A percentile compares a stretch with the other conserved stretches of the same genome.
These are phyloP conservation scores for Ophioderma brevispina DNA, from an alignment of 35 echinoderm and acorn worm genomes.

Conservation along the genomic window DNA sequence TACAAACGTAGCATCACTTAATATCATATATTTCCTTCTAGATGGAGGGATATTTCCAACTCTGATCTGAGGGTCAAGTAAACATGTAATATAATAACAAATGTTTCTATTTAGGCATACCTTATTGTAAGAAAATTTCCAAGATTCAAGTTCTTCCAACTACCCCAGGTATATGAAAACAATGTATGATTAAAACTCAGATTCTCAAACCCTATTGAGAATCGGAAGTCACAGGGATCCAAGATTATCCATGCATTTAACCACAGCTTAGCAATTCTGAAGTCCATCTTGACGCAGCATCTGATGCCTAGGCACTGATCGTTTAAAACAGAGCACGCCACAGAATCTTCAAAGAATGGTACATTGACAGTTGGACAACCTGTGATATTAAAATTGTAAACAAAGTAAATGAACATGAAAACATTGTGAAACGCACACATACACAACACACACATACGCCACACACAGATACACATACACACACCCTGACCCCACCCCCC, in stretches of 20 bases:
- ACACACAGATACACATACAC: background rate
- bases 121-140: background rate
- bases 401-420: background rate
- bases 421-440: background rate
- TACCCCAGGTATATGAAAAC: slow-evolving; percentile 16
- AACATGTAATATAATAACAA: too few relatives aligned
- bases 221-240: slow-evolving; percentile 10
- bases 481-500: background rate
- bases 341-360: background rate
- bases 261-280: background rate
- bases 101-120: too few relatives aligned
- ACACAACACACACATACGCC: background rate
- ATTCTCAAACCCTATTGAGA: background rate
- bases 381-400: background rate
- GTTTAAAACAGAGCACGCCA: background rate
- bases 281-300: slow-evolving; percentile 14
- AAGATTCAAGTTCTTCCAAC: background rate
- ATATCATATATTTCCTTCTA: too few relatives aligned
- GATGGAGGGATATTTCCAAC: too few relatives aligned
- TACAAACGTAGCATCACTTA: too few relatives aligned
- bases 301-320: background rate
- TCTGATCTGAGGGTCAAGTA: too few relatives aligned
- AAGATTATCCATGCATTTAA: background rate
- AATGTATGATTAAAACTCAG: background rate
- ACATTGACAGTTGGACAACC: slow-evolving; percentile 12